Base-by-base conservation (phyloP, 2,113 vertebrate genomes). In the Andinoacara biseriatus region DNA sequence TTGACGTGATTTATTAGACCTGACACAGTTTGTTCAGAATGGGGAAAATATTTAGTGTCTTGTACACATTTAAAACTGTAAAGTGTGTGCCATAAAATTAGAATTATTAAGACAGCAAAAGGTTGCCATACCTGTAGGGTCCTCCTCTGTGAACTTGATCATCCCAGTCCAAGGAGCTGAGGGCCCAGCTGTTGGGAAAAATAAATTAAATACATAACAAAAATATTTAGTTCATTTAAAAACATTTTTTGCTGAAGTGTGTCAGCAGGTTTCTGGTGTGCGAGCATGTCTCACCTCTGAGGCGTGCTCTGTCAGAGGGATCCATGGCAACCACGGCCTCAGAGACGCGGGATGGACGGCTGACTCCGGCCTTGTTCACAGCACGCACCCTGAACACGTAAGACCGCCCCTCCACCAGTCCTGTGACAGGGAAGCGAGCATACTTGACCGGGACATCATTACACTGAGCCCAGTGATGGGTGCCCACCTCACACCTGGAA, bases 141-240 rank as follows among this genome's bases (percentile, higher is more conserved):
- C 98, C 89, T 99, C 98, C 92, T 99, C 98, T 7, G 98, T 99
- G 78, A 99, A 99, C 94, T 98, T 99, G 92, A 99, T 99, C 94
- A 99, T 97, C 46, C 98, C 98, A 24, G 98, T 99, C 97, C 97
- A 99, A 38, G 98, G 98, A 88, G 98, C 98, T 56, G 96, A 98
- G 43, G 98, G 96, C 5, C 97, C 97, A 93, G 97, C 98, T 99
- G 86, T 77, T 38, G 10, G 9, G 43, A 8, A 52, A 60, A 80
- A 46, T 56, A 56, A 67, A 76, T 67, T 1, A 76, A 80, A 54
- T 17, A 0, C 0, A 52, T 54, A 9, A 20, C 62, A 54, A 60
- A 38, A 24, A 76, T 46, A 7, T 6, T 43, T 49, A 10, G 15
- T 20, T 69, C 0, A 13, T 35, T 22, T 78, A 20, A 4, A 52